Evolutionary conservation across 2,113 vertebrate genomes (phyloP).

Genomic region (Atlantisia rogersi): DNA sequence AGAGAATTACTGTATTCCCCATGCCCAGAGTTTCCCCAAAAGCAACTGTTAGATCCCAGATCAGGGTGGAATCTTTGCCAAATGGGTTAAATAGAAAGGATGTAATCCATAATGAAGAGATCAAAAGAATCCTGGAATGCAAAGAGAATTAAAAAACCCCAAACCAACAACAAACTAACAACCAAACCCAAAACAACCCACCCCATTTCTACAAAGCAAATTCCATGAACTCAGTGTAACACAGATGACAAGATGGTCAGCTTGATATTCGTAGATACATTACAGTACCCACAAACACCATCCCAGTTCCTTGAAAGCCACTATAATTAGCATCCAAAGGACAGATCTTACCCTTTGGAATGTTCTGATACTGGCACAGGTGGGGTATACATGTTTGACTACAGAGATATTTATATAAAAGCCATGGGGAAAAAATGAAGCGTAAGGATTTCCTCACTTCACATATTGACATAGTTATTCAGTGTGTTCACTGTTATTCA

Average conservation of each 20-base stretch:
- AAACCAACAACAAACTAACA: background rate
- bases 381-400: background rate
- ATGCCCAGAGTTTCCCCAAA: background rate
- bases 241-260: background rate
- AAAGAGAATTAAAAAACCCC: background rate
- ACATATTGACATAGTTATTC: background rate
- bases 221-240: background rate
- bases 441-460: background rate
- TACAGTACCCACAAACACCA: background rate
- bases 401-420: background rate
- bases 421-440: background rate
- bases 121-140: slow-evolving; percentile 21
- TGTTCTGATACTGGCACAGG: background rate
- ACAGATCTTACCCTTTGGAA: background rate
- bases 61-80: background rate
- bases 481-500: background rate
- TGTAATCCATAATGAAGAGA: background rate
- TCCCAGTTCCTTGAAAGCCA: background rate
- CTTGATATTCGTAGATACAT: background rate
- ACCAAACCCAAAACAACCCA: background rate
- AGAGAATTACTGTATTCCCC: background rate
- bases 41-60: background rate
- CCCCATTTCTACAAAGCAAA: background rate
- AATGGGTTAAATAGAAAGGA: background rate
- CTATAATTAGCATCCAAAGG: background rate